These are phyloP conservation scores for Cichlasoma orientale DNA, from an alignment of 2,797 vertebrate genomes.

Conservation along the genomic window DNA sequence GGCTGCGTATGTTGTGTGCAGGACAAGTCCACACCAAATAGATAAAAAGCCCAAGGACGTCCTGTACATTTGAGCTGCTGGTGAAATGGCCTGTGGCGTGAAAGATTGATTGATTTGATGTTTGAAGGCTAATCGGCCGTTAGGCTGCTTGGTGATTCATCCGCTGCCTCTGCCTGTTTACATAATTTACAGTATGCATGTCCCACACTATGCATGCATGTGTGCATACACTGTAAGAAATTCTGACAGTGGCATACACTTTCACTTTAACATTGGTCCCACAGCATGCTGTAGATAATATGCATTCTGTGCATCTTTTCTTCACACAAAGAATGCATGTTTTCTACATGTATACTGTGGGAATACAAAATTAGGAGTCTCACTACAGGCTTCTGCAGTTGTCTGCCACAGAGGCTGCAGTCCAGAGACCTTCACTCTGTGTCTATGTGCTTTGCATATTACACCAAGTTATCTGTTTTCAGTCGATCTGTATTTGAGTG, in stretches of 20 bases:
- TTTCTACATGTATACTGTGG: too few relatives aligned
- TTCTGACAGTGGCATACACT: neutral
- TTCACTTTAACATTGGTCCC: too few relatives aligned
- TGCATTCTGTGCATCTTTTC: too few relatives aligned
- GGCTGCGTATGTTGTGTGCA: constrained; percentile 4
- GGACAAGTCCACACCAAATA: constrained; percentile 36
- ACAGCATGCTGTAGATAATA: too few relatives aligned
- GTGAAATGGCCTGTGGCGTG: constrained; percentile 54
- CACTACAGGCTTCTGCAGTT: neutral
- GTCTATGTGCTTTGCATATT: neutral
- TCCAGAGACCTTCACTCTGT: neutral
- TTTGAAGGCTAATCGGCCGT: constrained; percentile 62
- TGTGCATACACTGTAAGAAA: neutral
- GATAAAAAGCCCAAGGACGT: constrained; percentile 62
- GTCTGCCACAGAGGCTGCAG: neutral
- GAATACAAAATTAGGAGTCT: neutral
- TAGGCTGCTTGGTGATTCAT: constrained; percentile 35
- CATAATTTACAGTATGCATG: constrained; percentile 22
- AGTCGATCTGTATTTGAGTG: neutral
- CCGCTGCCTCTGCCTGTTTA: constrained; percentile 11
- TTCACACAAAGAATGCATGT: too few relatives aligned
- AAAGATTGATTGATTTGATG: constrained; percentile 55
- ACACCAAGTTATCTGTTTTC: neutral
- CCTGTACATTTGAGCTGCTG: constrained; percentile 32
- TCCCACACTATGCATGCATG: neutral